Evolutionary conservation across 1,140 invertebrate genomes (phyloP).

Genomic region (Pseudomyrmex cubaensis): DNA sequence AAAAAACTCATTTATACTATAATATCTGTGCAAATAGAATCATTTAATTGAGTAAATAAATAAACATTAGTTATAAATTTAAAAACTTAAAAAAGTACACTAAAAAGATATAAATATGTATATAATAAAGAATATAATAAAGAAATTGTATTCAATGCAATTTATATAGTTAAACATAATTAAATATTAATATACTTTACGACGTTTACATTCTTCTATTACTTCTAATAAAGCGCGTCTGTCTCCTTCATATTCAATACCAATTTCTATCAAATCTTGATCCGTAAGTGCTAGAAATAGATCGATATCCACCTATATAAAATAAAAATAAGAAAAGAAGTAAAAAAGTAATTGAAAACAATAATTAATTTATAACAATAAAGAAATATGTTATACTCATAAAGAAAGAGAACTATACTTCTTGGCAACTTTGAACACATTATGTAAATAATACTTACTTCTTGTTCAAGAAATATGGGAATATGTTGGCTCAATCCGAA

Average conservation of each 20-base stretch:
- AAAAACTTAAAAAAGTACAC: too few species aligned
- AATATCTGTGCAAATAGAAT: too few species aligned
- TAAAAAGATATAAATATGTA: too few species aligned
- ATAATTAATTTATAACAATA: too few species aligned
- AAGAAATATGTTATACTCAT: too few species aligned
- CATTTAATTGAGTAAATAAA: too few species aligned
- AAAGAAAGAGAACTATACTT: background rate
- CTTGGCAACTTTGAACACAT: background rate
- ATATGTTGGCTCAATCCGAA: slow-evolving; percentile 76
- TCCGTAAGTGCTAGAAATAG: slow-evolving; percentile 80
- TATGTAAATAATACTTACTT: slow-evolving; percentile 73
- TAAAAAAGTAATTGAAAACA: too few species aligned
- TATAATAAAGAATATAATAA: background rate
- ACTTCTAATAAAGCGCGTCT: slow-evolving; percentile 73
- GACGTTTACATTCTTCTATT: slow-evolving; percentile 72
- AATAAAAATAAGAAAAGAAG: slow-evolving; percentile 30
- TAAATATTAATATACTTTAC: slow-evolving; percentile 21
- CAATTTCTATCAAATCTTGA: slow-evolving; percentile 80
- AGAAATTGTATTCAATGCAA: slow-evolving; percentile 3
- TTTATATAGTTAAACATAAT: slow-evolving; percentile 26
- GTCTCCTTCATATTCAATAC: slow-evolving; percentile 77
- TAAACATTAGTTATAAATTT: too few species aligned
- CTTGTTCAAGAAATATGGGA: slow-evolving; percentile 80
- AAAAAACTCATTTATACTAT: too few species aligned
- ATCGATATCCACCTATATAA: slow-evolving; percentile 80